phyloP scores from a whole-genome alignment of 2,888 invertebrate species.

The Coleophora deauratella region DNA sequence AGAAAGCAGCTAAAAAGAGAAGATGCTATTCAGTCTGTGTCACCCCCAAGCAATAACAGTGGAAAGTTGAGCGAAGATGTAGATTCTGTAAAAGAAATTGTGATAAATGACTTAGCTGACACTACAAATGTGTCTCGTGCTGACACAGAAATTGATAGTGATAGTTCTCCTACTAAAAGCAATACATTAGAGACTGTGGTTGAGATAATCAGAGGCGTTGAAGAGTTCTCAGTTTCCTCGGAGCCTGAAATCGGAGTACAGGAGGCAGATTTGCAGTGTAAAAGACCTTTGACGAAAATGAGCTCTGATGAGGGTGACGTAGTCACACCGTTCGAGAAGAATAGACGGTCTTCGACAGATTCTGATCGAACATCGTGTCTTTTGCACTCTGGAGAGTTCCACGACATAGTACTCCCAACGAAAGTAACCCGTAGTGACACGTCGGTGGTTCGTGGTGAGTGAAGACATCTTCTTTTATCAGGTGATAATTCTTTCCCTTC shows the following conservation, averaged over 20 bases:
- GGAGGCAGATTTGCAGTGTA: constrained; percentile 13
- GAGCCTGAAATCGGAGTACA: constrained; percentile 10
- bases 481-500: constrained; percentile 67
- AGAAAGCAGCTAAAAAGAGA: constrained; percentile 64
- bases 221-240: constrained; percentile 19
- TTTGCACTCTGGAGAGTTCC: constrained; percentile 70
- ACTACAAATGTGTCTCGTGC: constrained; percentile 14
- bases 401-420: constrained; percentile 64
- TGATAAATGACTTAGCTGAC: constrained; percentile 21
- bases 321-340: constrained; percentile 38
- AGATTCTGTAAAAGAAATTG: constrained; percentile 47
- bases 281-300: constrained; percentile 22
- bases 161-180: constrained; percentile 26
- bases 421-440: constrained; percentile 57
- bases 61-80: constrained; percentile 62
- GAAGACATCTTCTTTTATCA: constrained; percentile 71
- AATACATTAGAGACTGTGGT: constrained; percentile 26
- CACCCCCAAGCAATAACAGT: constrained; percentile 63
- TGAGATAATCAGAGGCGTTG: constrained; percentile 18
- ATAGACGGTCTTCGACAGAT: constrained; percentile 17
- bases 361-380: constrained; percentile 32
- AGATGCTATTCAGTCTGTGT: constrained; percentile 66
- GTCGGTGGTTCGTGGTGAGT: constrained; percentile 70
- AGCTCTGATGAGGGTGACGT: constrained; percentile 59
- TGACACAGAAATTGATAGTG: constrained; percentile 18